phyloP scores from a whole-genome alignment of 1,140 invertebrate species.

The Sitobion miscanthi region DNA sequence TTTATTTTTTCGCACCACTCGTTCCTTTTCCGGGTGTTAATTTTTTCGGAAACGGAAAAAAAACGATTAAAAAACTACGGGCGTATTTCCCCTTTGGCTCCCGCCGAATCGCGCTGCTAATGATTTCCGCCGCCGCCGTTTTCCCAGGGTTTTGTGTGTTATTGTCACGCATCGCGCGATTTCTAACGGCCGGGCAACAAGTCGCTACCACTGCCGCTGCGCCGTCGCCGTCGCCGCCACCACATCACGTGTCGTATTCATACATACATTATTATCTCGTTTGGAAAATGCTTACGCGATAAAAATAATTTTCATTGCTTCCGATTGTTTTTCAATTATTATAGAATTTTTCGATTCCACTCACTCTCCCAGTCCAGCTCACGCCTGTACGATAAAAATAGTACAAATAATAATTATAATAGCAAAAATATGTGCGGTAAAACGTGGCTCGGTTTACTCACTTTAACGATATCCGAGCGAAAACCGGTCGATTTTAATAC shows the following conservation, averaged over 20 bases:
- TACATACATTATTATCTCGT: background rate
- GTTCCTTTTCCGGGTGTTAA: slow-evolving; percentile 54
- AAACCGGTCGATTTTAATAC: background rate
- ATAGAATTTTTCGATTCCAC: background rate
- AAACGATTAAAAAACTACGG: slow-evolving; percentile 48
- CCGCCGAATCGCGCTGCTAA: background rate
- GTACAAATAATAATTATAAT: background rate
- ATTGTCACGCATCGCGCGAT: slow-evolving; percentile 17
- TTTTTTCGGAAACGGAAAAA: slow-evolving; percentile 49
- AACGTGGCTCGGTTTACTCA: background rate
- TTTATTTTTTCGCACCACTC: background rate
- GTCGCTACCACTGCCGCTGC: background rate
- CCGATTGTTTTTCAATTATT: background rate
- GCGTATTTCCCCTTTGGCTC: slow-evolving; percentile 42
- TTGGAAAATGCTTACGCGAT: background rate
- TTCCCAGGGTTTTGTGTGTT: slow-evolving; percentile 47
- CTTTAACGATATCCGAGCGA: background rate
- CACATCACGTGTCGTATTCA: background rate
- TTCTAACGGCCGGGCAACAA: slow-evolving; percentile 44
- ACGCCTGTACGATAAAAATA: background rate
- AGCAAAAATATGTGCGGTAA: background rate
- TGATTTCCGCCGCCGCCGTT: slow-evolving; percentile 30
- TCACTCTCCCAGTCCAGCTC: background rate
- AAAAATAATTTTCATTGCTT: background rate
- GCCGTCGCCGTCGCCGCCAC: background rate